Evolutionary conservation across 2,888 invertebrate genomes (phyloP).

Genomic region (Pelosia muscerda): DNA sequence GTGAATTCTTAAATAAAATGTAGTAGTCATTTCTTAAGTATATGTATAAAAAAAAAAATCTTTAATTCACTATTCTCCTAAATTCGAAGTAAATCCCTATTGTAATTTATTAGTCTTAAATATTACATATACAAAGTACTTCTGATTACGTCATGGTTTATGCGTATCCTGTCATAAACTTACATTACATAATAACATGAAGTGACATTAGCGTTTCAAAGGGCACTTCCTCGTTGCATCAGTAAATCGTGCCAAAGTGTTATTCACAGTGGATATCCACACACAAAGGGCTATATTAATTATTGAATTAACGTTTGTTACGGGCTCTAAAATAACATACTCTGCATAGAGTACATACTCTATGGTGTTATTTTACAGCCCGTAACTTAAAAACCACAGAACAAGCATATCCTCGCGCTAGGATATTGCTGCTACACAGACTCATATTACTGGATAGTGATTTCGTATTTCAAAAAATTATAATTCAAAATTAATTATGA

Average conservation of each 20-base stretch:
- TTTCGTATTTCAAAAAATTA: neutral
- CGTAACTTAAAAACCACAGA: too few species aligned
- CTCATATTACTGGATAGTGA: neutral
- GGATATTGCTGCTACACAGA: neutral
- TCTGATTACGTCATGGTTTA: neutral
- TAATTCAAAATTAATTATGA: too few species aligned
- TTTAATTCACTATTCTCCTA: neutral
- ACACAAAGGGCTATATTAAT: neutral
- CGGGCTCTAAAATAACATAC: too few species aligned
- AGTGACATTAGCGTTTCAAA: neutral
- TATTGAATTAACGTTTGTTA: neutral
- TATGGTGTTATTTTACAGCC: too few species aligned
- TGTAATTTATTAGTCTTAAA: neutral
- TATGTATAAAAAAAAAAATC: too few species aligned
- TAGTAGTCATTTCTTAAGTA: too few species aligned
- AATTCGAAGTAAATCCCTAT: neutral
- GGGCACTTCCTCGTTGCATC: neutral
- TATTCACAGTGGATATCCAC: neutral
- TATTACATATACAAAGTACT: neutral
- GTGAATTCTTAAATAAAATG: too few species aligned
- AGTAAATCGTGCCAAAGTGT: neutral
- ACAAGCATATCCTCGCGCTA: too few species aligned
- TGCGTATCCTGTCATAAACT: neutral
- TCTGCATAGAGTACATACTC: too few species aligned
- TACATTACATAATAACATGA: slow-evolving; percentile 3